Base-by-base conservation (phyloP, 2,888 invertebrate genomes). In the Chrysina gloriosa region DNA sequence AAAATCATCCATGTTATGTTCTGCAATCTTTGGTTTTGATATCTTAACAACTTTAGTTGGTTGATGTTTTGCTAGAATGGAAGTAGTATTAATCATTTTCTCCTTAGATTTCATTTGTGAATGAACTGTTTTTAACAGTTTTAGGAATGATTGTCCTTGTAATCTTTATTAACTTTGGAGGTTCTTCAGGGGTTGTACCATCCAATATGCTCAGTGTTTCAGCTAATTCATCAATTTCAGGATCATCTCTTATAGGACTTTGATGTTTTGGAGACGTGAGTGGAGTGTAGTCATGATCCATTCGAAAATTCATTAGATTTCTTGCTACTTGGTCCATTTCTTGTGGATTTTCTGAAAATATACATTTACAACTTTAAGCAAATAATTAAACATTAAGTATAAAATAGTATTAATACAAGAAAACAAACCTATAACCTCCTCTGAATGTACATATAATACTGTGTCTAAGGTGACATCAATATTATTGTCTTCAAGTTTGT, bases 251-350 rank as follows among this genome's bases (percentile, higher is more conserved):
- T 9, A 70, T 79, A 52, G 65, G 79, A 4, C 73, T 78, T 70
- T 81, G 80, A 76, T 87, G 88, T 75, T 87, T 87, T 27, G 91
- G 89, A 66, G 91, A 90, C 29, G 87, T 89, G 34, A 89, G 86
- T 48, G 89, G 87, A 47, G 93, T 93, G 74, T 94, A 94, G 78
- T 93, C 93, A 78, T 94, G 94, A 81, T 94, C 94, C 84, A 93
- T 89, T 77, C 89, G 88, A 74, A 91, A 88, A 75, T 89, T 85
- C 67, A 89, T 84, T 45, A 84, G 75, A 72, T 82, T 81, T 61
- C 80, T 76, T 31, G 79, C 77, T 21, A 83, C 73, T 74, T 84
- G 83, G 71, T 86, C 86, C 77, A 87, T 85, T 23, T 86, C 85
- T 76, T 86, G 85, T 82, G 80, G 63, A 80, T 82, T 63, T 61